These are phyloP conservation scores for Lucilia cuprina DNA, from an alignment of 1,140 invertebrate species.

Conservation along the genomic window DNA sequence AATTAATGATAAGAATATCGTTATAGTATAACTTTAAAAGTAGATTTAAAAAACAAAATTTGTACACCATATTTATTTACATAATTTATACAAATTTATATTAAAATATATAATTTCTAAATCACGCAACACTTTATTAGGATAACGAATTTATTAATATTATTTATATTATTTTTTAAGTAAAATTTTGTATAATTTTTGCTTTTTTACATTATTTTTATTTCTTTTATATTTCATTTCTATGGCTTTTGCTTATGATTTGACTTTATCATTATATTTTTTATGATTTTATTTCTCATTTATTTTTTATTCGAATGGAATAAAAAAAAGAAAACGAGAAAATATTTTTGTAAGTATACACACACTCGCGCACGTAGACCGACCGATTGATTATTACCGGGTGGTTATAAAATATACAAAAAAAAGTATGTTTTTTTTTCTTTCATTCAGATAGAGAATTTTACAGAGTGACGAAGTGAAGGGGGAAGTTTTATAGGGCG, in stretches of 20 bases:
- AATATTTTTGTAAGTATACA: not conserved
- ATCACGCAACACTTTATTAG: not conserved
- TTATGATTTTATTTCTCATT: not conserved
- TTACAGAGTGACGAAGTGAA: not conserved
- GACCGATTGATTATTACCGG: not conserved
- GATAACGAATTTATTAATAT: not conserved
- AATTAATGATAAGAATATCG: not conserved
- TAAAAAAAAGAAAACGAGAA: not conserved
- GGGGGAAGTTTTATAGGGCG: conserved; percentile 17
- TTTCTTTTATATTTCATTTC: not conserved
- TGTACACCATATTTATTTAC: not conserved
- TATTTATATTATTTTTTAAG: not conserved
- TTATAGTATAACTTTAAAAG: not conserved
- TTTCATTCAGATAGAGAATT: not conserved
- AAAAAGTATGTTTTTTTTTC: not conserved
- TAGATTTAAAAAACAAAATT: not conserved
- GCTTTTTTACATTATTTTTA: not conserved
- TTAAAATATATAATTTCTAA: not conserved
- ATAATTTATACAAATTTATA: not conserved
- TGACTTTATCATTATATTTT: not conserved
- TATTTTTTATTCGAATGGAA: not conserved
- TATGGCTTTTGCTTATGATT: not conserved
- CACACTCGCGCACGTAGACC: not conserved
- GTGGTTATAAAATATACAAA: not conserved
- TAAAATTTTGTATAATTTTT: not conserved